Base-by-base conservation (phyloP, 2,888 invertebrate species). In the Drosophila kanekoi region DNA sequence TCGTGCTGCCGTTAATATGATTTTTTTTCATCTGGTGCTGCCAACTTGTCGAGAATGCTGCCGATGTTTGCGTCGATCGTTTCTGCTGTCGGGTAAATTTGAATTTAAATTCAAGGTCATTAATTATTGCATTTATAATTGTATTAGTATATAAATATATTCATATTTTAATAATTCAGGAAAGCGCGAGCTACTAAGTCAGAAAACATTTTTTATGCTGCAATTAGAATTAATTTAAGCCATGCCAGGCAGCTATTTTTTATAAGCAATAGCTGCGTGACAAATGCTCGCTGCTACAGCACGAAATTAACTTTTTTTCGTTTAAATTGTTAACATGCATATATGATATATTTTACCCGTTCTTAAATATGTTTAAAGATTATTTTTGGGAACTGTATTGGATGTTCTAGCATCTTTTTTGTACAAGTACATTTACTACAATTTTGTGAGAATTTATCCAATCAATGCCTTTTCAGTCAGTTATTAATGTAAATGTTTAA, bases 1-100 rank as follows among this genome's bases (percentile, higher is more conserved):
- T 81, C 87, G 81, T 38, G 45, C 72, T 51, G 62, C 70, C 74
- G 79, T 74, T 77, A 78, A 70, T 63, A 63, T 54, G 51, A 68
- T 57, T 70, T 66, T 51, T 40, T 49, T 37, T 28, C 32, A 10
- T 1, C n/a, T 43, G 23, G 69, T 14, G 48, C 53, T 65, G 78
- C 65, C 57, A 65, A 61, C 64, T 49, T 11, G 48, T 2, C 11
- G 1, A 8, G 49, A 65, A 52, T 32, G 11, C 6, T 16, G 28
- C 33, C 38, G 8, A 51, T 9, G 0, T 28, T 16, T 60, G 20
- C 20, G 20, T 32, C 11, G 64, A 63, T 64, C 32, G 20, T 8
- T 9, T 13, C 8, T 38, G 13, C 1, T 18, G 23, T 10, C 28
- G 10, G 16, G 8, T 43, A 8, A 3, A 43, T 20, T 38, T 38